These are phyloP conservation scores for Chrysopa pallens DNA, from an alignment of 1,140 invertebrate species.

Conservation along the genomic window DNA sequence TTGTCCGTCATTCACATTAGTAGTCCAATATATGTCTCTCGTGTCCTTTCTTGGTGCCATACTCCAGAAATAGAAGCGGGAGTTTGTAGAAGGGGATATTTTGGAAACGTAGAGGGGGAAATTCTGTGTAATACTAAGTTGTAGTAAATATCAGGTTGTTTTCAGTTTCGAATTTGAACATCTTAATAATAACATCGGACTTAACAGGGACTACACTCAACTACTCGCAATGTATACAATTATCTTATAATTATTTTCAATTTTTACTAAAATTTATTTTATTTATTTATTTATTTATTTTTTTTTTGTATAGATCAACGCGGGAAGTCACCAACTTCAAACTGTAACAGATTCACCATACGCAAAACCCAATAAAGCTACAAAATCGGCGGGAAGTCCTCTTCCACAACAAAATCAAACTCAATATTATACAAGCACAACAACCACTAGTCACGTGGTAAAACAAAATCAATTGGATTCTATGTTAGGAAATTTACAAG, in stretches of 20 bases:
- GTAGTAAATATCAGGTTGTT: not conserved
- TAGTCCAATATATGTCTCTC: not conserved
- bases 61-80: constrained; percentile 27
- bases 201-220: too few relatives aligned
- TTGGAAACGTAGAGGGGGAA: not conserved
- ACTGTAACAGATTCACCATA: constrained; percentile 49
- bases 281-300: not conserved
- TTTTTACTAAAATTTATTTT: not conserved
- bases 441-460: constrained; percentile 10
- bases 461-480: constrained; percentile 62
- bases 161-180: constrained; percentile 1
- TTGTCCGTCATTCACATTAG: too few relatives aligned
- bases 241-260: not conserved
- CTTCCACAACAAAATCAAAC: constrained; percentile 15
- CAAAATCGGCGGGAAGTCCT: constrained; percentile 24
- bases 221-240: not conserved
- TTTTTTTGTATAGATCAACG: constrained; percentile 28
- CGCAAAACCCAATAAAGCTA: constrained; percentile 47
- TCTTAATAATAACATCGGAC: not conserved
- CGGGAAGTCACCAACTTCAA: constrained; percentile 34
- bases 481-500: constrained; percentile 84
- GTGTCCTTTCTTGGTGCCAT: constrained; percentile 32
- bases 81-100: not conserved
- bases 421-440: constrained; percentile 21
- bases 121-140: not conserved